These are phyloP conservation scores for Xylota segnis DNA, from an alignment of 2,888 invertebrate species.

Conservation along the genomic window DNA sequence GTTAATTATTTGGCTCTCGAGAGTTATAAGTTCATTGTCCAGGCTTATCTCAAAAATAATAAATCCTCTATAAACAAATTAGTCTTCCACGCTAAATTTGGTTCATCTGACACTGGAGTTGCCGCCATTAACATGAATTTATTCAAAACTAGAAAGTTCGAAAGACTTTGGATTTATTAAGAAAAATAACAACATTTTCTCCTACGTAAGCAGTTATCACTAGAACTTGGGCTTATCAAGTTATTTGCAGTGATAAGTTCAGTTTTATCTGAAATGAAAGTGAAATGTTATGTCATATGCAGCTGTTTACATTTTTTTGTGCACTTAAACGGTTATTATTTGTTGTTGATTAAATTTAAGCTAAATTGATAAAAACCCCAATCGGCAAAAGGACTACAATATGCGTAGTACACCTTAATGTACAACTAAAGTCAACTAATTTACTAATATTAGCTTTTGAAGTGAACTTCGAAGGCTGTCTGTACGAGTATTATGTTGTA, in stretches of 20 bases:
- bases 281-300: conserved; percentile 16
- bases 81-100: conserved; percentile 11
- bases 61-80: not conserved
- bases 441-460: not conserved
- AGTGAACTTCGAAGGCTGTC: conserved; percentile 64
- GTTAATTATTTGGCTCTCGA: not conserved
- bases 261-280: conserved; percentile 39
- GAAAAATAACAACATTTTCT: not conserved
- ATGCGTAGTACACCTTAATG: conserved; percentile 1
- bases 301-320: not conserved
- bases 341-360: not conserved
- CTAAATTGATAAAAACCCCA: conserved; percentile 10
- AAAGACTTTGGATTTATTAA: not conserved
- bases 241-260: conserved; percentile 43
- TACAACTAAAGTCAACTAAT: conserved; percentile 26
- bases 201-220: conserved; percentile 3
- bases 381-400: not conserved
- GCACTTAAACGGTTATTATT: not conserved
- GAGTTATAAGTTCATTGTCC: conserved; percentile 30
- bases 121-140: not conserved
- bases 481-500: conserved; percentile 60
- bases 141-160: not conserved
- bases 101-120: not conserved
- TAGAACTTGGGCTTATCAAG: not conserved
- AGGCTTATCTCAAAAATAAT: conserved; percentile 25